phyloP scores from a whole-genome alignment of 23 tunicate species.

The Halocynthia roretzi region DNA sequence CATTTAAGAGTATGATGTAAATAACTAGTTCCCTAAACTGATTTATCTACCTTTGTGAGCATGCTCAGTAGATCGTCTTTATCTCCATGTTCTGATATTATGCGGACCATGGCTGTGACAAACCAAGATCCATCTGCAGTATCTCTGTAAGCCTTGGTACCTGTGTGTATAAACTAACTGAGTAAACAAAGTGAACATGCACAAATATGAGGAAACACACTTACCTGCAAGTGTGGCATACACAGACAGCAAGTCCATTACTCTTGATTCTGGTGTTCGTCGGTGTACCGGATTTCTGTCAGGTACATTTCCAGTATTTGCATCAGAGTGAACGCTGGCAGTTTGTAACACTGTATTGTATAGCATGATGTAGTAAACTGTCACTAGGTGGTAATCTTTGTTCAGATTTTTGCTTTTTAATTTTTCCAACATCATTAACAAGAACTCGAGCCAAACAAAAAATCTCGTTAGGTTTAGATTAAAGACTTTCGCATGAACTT shows the following conservation, averaged over 20 bases:
- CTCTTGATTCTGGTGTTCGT: neutral
- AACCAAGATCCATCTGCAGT: slow-evolving; percentile 25
- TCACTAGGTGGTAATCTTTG: too few species aligned
- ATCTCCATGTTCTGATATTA: neutral
- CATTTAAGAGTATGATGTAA: neutral
- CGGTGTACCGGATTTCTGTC: neutral
- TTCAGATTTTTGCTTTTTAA: too few species aligned
- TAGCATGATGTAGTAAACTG: too few species aligned
- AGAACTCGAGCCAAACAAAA: too few species aligned
- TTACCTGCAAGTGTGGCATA: slow-evolving; percentile 32
- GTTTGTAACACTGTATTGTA: neutral
- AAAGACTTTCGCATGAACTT: too few species aligned
- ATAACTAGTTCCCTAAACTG: neutral
- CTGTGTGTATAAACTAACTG: neutral
- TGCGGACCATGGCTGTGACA: slow-evolving; percentile 9
- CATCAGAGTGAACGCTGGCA: slow-evolving; percentile 6
- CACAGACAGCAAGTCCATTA: slow-evolving; percentile 18
- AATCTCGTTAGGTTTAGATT: too few species aligned
- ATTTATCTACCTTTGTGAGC: slow-evolving; percentile 15
- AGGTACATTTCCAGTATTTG: neutral
- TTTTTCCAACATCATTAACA: too few species aligned
- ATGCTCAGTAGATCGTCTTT: slow-evolving; percentile 18
- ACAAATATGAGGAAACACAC: too few species aligned
- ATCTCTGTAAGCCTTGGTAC: slow-evolving; percentile 12
- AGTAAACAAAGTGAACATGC: too few species aligned